Evolutionary conservation across 1,140 invertebrate species (phyloP), one percentile per base, ranked within the genome.

Genomic region (Argopecten irradians): DNA sequence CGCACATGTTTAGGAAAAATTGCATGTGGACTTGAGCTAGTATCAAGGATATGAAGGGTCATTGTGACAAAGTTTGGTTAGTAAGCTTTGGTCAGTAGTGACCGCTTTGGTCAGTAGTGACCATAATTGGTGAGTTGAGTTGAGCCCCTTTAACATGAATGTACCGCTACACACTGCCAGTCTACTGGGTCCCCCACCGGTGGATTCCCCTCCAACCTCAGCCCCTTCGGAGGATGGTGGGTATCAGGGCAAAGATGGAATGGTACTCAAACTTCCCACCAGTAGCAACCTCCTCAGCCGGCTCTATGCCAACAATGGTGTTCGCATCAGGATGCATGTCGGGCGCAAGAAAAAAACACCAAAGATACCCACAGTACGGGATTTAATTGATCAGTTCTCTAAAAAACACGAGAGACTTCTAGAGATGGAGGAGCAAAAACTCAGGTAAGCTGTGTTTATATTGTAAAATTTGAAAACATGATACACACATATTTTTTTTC

Each of bases 281-380:
- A 89, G 89, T 32, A 90, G 90, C 33, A 85, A 89, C 14, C 43
- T 90, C 22, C 84, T 92, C 86, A 86, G 87, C 32, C 87, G 90
- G 7, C 89, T 92, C 13, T 92, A 92, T 87, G 89, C 91, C 83
- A 92, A 92, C 41, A 88, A 90, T 39, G 90, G 91, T 32, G 89
- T 92, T 9, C 85, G 89, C 9, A 88, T 92, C 7, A 88, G 91
- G 84, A 88, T 92, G 87, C 87, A 88, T 41, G 91, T 92, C 16
- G 82, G 88, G 11, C 83, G 86, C 1, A 84, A 86, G 32, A 71
- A 71, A 28, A 83, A 86, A 36, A 34, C 41, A 2, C 86, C 88
- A 32, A 89, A 89, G 83, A 92, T 92, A 28, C 91, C 91, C 34
- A 91, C 91, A 33, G 91, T 92, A 16, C 85, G 91, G n/a, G 90